Evolutionary conservation across 92 coral and sea anemone species (phyloP), one percentile per base, ranked within the genome.

Genomic region (Phenganax stokvisi): DNA sequence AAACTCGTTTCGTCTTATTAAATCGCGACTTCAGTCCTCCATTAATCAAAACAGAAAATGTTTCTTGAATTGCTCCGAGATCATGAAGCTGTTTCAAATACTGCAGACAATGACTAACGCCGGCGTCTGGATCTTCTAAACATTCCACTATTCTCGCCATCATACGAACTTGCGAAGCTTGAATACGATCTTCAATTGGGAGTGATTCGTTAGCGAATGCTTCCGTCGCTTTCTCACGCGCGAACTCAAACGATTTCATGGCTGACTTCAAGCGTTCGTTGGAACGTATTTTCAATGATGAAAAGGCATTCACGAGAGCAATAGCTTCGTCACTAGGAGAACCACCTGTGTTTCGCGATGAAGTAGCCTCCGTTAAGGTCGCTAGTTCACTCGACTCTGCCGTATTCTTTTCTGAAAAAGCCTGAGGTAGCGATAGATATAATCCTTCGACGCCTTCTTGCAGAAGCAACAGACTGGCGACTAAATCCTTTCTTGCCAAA

Each of bases 121-220:
- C 54, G 20, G 56, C 79, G 9, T 53, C 29, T 53, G 79, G 79
- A 29, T 58, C 60, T 56, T 74, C 79, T 13, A 74, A 20, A 12
- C 54, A 30, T 74, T 74, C 79, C 12, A 74, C 30, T 44, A 74
- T 52, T 28, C 56, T 13, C 28, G 79, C 79, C 8, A 15, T 7
- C 17, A 74, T 31, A 13, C 79, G 79, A 74, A 74, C 31, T 29
- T 74, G 56, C 79, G 60, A 53, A 0, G 79, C 79, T 58, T 53
- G 6, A 30, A 74, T 74, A 44, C 79, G 79, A 30, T 74, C 79
- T 29, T 56, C 79, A 51, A 12, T 74, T 12, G 31, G 27, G 13
- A 74, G 20, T 29, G 79, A 56, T 30, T 74, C 79, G 29, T 74
- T 74, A 51, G 57, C 20, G 62, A 74, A 74, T 53, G 79, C 79